phyloP scores from a whole-genome alignment of 2,797 vertebrate species.

The Eupleurogrammus muticus region DNA sequence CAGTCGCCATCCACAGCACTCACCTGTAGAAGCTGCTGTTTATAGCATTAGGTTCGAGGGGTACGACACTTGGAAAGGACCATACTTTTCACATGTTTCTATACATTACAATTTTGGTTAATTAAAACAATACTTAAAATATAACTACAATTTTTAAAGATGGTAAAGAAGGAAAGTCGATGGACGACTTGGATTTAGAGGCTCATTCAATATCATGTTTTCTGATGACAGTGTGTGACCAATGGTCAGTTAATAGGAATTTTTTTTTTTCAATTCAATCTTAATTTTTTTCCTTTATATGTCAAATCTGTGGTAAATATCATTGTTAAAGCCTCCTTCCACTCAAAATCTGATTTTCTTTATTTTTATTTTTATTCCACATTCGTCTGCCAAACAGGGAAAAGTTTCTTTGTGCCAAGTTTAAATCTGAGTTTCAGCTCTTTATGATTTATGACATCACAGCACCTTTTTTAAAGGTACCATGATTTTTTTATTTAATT shows the following conservation, averaged over 20 bases:
- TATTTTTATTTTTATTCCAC: too few relatives aligned
- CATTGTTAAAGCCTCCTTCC: too few relatives aligned
- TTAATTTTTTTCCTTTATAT: neutral
- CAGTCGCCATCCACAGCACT: conserved; percentile 15
- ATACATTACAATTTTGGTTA: neutral
- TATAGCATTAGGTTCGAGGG: neutral
- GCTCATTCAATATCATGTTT: neutral
- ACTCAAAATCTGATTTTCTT: too few relatives aligned
- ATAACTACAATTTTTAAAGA: neutral
- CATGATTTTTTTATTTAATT: too few relatives aligned
- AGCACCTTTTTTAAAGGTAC: neutral
- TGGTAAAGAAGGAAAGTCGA: neutral
- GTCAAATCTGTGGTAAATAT: neutral
- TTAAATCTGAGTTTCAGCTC: too few relatives aligned
- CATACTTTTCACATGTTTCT: neutral
- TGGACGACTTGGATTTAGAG: neutral
- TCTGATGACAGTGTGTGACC: neutral
- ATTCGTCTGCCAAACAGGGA: too few relatives aligned
- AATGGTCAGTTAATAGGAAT: neutral
- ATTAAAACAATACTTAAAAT: too few relatives aligned
- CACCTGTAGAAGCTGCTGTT: conserved; percentile 35
- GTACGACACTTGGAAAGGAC: neutral
- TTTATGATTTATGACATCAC: neutral
- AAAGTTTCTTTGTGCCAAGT: too few relatives aligned
- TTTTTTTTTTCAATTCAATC: neutral